Base-by-base conservation (phyloP, 2,113 vertebrate species). In the Atractosteus spatula region DNA sequence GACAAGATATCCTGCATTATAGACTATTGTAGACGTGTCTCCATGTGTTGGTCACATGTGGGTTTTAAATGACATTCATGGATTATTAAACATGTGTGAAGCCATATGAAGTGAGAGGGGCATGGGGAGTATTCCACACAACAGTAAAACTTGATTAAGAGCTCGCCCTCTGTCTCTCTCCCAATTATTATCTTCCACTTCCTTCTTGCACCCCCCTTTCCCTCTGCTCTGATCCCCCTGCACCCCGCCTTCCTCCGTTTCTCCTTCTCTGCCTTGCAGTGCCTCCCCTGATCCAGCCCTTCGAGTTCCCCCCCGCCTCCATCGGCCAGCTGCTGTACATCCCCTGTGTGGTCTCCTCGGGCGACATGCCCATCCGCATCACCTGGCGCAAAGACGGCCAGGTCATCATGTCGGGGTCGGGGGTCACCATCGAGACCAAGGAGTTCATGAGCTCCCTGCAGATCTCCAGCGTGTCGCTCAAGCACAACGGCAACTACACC, bases 381-480 rank as follows among this genome's bases (percentile, higher is more conserved):
- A 96, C 96, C 12, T 99, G 97, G 97, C 92, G 95, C 76, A 99
- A 99, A 85, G 97, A 99, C 0, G 97, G 97, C 0, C 97, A 99
- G 80, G 95, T 97, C 86, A 98, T 99, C 70, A 91, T 98, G 74
- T 92, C 96, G 0, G 92, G 93, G 66, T 95, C 97, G 0, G 97
- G 97, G 0, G 94, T 98, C 89, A 97, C 96, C 82, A 98, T 99
- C 0, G 97, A 99, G 89, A 99, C 96, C 75, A 99, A 99, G 84
- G 97, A 99, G 77, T 99, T 98, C 91, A 99, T 99, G 97, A 98
- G 97, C 82, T 99, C 97, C 71, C 91, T 99, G 80, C 96, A 99
- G 91, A 99, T 99, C 83, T 96, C 96, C 82, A 98, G 96, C 0
- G 96, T 99, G 69, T 97, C 96, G 16, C 95, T 98, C 69, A 97